These are phyloP conservation scores for Bombycilla garrulus DNA, from an alignment of 2,113 vertebrate species.

Conservation along the genomic window DNA sequence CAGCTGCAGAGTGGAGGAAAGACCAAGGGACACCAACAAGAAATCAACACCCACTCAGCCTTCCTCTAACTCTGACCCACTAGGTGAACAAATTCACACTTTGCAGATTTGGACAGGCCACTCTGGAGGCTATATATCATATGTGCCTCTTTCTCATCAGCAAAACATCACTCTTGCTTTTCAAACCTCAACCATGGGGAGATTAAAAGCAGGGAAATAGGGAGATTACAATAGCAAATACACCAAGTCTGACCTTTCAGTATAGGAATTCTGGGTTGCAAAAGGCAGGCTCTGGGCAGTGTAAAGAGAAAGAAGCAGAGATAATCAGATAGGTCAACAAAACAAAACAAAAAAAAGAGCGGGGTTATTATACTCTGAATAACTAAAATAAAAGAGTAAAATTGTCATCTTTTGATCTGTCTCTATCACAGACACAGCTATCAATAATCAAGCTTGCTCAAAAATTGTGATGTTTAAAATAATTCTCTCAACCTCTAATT, in stretches of 20 bases:
- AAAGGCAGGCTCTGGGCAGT: not conserved
- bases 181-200: not conserved
- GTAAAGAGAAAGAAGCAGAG: not conserved
- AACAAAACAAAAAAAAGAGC: fast-evolving
- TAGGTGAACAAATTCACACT: not conserved
- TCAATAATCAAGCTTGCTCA: not conserved
- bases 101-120: not conserved
- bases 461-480: not conserved
- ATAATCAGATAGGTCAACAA: not conserved
- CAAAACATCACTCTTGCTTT: not conserved
- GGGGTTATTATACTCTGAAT: not conserved
- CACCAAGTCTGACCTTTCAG: not conserved
- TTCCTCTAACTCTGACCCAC: not conserved
- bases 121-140: not conserved
- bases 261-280: not conserved
- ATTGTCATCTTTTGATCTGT: not conserved
- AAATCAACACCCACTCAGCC: not conserved
- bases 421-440: not conserved
- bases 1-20: not conserved
- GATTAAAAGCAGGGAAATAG: not conserved
- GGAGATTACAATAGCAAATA: not conserved
- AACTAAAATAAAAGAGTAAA: not conserved
- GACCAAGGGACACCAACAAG: fast-evolving
- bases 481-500: not conserved
- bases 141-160: not conserved